A percentile compares a stretch with the other conserved stretches of the same genome.
Evolutionary conservation across 1,140 invertebrate species (phyloP).

Genomic region (Lepidurus apus): DNA sequence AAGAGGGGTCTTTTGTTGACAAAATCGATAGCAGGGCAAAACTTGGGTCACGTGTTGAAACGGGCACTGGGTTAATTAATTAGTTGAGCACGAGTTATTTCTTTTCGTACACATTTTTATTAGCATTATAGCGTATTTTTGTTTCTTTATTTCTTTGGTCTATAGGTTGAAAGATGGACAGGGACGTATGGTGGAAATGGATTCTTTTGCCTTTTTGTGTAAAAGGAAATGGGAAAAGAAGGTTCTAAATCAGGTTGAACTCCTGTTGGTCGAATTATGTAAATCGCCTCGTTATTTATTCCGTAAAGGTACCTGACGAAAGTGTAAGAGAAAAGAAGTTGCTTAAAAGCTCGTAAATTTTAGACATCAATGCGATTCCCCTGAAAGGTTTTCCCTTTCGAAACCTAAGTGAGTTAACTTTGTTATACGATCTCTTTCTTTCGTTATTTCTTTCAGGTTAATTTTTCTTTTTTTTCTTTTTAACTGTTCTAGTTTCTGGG

Average conservation of each 20-base stretch:
- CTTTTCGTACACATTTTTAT: too few relatives aligned
- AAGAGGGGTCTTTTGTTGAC: background rate
- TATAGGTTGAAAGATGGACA: too few relatives aligned
- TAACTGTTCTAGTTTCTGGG: too few relatives aligned
- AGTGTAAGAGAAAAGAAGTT: background rate
- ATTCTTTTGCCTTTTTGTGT: background rate
- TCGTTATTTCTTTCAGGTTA: too few relatives aligned
- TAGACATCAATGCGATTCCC: background rate
- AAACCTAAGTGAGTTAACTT: background rate
- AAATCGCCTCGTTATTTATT: background rate
- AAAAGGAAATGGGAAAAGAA: background rate
- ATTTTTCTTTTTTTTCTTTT: too few relatives aligned
- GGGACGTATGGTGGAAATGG: background rate
- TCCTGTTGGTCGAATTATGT: background rate
- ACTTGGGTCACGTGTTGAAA: background rate
- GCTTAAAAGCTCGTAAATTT: slow-evolving; percentile 3
- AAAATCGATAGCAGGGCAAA: background rate
- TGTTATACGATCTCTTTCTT: too few relatives aligned
- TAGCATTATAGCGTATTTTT: too few relatives aligned
- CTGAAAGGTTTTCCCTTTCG: background rate
- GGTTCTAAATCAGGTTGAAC: background rate
- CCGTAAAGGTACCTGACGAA: background rate
- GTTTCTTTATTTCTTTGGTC: too few relatives aligned
- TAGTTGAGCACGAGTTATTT: too few relatives aligned
- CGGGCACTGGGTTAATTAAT: too few relatives aligned